Evolutionary conservation across 2,888 invertebrate genomes (phyloP), one percentile per base, ranked within the genome.

Genomic region (Thymelicus acteon): DNA sequence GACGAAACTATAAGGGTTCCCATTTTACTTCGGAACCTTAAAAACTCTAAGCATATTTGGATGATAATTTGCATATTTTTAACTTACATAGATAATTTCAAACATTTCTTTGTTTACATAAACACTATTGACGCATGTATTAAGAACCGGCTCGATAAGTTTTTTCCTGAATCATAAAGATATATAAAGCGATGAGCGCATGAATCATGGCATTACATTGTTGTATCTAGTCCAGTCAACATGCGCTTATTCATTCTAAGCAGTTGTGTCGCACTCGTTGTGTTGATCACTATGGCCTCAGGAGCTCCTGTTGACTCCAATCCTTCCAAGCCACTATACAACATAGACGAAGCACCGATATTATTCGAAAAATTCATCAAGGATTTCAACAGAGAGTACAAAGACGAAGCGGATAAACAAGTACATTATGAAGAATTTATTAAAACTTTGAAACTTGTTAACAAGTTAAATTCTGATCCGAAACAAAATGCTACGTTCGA

Each of bases 341-440:
- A 85, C 39, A 0, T 83, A 15, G 73, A 70, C 8, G 64, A 85
- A 12, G 82, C 84, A 0, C 68, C 69, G 0, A 48, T 19, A 0
- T 54, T 81, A 8, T 87, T 86, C 57, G 78, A 79, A 0, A 31
- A 78, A 24, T 87, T 82, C 67, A 67, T 82, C 6, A 76, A 78
- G 60, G 78, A 83, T 0, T 71, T 75, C 71, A 73, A 83, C 58
- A 84, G 76, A 73, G 13, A 65, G 7, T 87, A 86, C 70, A 81
- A 80, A 60, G 78, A 83, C 74, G 80, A 76, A 0, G 78, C 68
- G 1, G 86, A 87, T 60, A 78, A 66, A 70, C 65, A 80, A 0
- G 40, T 57, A 0, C 87, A 85, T 71, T 85, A 71, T 63, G 64
- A 76, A 47, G 80, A 80, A n/a, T 87, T 87, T 31, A 60, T 64